Evolutionary conservation across 2,888 invertebrate species (phyloP).

Genomic region (Athalia circularis): DNA sequence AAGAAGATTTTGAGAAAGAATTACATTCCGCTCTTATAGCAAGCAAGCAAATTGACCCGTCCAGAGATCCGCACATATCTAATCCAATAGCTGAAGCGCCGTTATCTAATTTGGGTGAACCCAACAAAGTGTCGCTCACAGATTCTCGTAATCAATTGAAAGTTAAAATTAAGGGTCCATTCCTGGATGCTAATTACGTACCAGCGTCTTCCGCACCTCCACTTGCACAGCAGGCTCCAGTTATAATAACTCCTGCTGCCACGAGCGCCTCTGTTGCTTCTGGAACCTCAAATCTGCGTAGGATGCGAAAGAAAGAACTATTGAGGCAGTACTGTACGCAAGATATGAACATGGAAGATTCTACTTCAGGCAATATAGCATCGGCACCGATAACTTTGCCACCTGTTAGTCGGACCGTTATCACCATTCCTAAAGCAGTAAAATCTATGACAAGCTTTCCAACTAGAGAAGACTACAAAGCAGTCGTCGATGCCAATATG

Average conservation of each 20-base stretch:
- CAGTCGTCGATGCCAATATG: slow-evolving; percentile 79
- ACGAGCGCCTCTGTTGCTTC: slow-evolving; percentile 75
- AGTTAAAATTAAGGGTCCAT: slow-evolving; percentile 93
- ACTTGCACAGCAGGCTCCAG: slow-evolving; percentile 76
- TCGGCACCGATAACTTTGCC: slow-evolving; percentile 79
- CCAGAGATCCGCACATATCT: slow-evolving; percentile 56
- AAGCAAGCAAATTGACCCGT: slow-evolving; percentile 68
- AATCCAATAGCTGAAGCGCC: slow-evolving; percentile 63
- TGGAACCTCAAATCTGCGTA: slow-evolving; percentile 85
- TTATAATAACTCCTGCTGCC: slow-evolving; percentile 70
- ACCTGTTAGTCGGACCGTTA: slow-evolving; percentile 82
- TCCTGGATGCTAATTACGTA: slow-evolving; percentile 83
- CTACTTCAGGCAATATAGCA: slow-evolving; percentile 76
- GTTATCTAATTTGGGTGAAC: slow-evolving; percentile 74
- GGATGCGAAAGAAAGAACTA: slow-evolving; percentile 94
- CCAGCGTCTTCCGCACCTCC: slow-evolving; percentile 79
- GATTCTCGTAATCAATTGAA: slow-evolving; percentile 92
- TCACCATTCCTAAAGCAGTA: slow-evolving; percentile 91
- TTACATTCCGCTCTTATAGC: slow-evolving; percentile 82
- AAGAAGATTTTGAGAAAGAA: slow-evolving; percentile 87
- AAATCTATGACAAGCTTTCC: slow-evolving; percentile 92
- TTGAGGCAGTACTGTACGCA: slow-evolving; percentile 87
- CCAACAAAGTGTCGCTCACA: slow-evolving; percentile 83
- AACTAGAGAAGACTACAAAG: slow-evolving; percentile 89
- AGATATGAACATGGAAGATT: slow-evolving; percentile 90